Evolutionary conservation across 2,797 vertebrate species (phyloP).

Genomic region (Anisognathus igniventris): DNA sequence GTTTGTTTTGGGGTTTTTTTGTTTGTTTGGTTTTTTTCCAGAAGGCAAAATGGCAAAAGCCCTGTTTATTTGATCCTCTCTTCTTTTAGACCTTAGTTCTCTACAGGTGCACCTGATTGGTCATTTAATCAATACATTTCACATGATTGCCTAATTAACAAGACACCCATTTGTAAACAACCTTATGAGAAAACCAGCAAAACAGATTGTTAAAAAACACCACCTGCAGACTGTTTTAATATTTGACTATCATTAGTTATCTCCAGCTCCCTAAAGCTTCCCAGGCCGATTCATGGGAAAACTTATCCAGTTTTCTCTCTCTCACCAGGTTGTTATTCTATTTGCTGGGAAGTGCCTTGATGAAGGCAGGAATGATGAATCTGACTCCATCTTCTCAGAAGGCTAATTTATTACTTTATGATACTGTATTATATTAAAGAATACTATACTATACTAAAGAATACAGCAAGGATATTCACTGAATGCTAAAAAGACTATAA

Average conservation of each 20-base stretch:
- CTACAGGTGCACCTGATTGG: background rate
- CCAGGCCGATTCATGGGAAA: background rate
- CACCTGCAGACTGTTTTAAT: background rate
- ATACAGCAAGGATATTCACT: no score
- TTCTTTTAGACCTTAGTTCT: background rate
- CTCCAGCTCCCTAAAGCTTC: background rate
- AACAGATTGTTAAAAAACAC: background rate
- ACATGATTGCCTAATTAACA: background rate
- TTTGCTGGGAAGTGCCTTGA: no score
- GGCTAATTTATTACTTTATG: no score
- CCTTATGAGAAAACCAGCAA: background rate
- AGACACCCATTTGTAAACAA: background rate
- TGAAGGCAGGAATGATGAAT: no score
- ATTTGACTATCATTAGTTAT: background rate
- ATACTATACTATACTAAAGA: no score
- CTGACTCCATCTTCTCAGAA: no score
- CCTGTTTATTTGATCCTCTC: background rate
- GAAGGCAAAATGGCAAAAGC: background rate
- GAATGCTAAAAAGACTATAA: no score
- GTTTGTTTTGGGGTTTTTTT: background rate
- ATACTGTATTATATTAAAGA: no score
- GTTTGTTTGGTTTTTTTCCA: background rate
- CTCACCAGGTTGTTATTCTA: background rate
- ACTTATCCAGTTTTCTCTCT: background rate
- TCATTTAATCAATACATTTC: background rate